phyloP scores from a whole-genome alignment of 2,113 vertebrate species.

The Lethenteron reissneri region DNA sequence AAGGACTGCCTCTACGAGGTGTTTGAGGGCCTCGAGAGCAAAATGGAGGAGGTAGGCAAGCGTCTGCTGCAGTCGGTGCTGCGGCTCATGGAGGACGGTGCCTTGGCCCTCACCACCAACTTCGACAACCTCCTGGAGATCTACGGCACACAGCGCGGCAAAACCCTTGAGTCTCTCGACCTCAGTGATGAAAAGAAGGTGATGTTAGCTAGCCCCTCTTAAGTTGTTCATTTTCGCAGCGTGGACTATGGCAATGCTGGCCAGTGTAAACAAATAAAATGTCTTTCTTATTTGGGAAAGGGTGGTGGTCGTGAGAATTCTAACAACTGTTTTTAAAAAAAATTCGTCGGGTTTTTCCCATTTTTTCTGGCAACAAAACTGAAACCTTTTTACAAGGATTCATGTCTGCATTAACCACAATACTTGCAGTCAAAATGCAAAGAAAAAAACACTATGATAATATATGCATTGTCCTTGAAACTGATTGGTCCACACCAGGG shows the following conservation, averaged over 20 bases:
- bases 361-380: too few relatives aligned
- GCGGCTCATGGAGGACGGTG: conserved; percentile 68
- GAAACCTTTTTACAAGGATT: too few relatives aligned
- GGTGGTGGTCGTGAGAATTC: too few relatives aligned
- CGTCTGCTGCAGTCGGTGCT: conserved; percentile 65
- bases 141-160: conserved; percentile 62
- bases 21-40: conserved; percentile 72
- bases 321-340: background rate
- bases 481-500: too few relatives aligned
- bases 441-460: too few relatives aligned
- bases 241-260: background rate
- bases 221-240: background rate
- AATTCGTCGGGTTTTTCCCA: too few relatives aligned
- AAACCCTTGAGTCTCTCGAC: conserved; percentile 70
- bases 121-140: conserved; percentile 85
- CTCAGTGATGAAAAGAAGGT: conserved; percentile 90
- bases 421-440: too few relatives aligned
- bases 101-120: conserved; percentile 74
- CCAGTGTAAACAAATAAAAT: background rate
- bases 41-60: conserved; percentile 81
- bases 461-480: too few relatives aligned
- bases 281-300: background rate
- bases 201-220: conserved; percentile 7
- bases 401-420: too few relatives aligned
- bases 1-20: conserved; percentile 90